A percentile compares a stretch with the other conserved stretches of the same genome.
phyloP scores from a whole-genome alignment of 2,113 vertebrate species.

The Cebidichthys violaceus region DNA sequence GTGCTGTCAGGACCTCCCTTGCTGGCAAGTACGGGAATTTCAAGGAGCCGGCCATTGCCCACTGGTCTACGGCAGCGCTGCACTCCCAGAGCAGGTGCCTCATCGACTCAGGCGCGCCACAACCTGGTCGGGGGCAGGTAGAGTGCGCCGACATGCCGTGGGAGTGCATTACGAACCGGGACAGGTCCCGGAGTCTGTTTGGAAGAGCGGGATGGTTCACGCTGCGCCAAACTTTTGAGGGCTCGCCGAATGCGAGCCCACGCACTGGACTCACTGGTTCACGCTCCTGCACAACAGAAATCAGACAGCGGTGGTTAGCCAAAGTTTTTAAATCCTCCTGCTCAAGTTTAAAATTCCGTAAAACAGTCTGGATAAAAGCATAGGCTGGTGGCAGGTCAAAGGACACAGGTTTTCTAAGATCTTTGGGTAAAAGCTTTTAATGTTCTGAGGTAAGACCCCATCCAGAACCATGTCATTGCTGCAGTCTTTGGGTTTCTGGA shows the following conservation, averaged over 20 bases:
- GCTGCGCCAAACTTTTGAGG: slow-evolving; percentile 11
- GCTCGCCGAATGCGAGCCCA: slow-evolving; percentile 6
- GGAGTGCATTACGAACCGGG: slow-evolving; percentile 7
- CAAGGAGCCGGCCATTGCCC: not conserved
- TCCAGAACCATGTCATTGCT: not conserved
- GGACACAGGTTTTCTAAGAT: not conserved
- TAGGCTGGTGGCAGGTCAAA: not conserved
- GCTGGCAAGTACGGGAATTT: not conserved
- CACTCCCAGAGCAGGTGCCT: not conserved
- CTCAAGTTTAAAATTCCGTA: not conserved
- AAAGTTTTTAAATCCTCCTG: not conserved
- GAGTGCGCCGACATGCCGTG: not conserved
- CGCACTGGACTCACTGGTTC: slow-evolving; percentile 24
- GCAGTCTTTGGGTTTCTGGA: not conserved
- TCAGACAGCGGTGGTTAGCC: not conserved
- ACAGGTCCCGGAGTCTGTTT: slow-evolving; percentile 33
- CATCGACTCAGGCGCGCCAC: not conserved
- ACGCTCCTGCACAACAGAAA: slow-evolving; percentile 20
- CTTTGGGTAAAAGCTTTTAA: not conserved
- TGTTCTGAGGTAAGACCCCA: not conserved
- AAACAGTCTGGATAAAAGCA: not conserved
- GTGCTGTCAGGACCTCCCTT: not conserved
- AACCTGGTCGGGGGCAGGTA: not conserved
- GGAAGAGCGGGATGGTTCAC: slow-evolving; percentile 24
- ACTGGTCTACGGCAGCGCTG: slow-evolving; percentile 7